Percentiles rank a stretch among this genome's conserved stretches.
Conservation (phyloP, 2,113 vertebrate genomes). For the Pteropus alecto region DNA sequence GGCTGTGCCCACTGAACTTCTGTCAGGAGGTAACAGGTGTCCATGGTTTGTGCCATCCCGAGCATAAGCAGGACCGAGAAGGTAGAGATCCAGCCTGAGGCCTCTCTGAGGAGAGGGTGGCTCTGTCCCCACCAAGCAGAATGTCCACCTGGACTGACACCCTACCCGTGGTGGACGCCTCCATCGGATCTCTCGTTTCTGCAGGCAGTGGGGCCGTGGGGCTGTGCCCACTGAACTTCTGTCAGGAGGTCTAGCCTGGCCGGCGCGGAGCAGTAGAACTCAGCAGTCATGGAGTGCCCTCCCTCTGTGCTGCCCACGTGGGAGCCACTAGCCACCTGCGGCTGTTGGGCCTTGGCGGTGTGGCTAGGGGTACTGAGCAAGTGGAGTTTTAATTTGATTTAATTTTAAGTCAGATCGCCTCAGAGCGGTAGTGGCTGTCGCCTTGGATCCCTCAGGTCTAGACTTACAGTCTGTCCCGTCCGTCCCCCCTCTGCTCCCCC, state of each 20-base stretch:
- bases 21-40: too few relatives aligned
- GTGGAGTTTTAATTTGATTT: neutral
- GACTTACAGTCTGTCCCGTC: neutral
- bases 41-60: rapidly evolving
- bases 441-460: neutral
- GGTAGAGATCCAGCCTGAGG: too few relatives aligned
- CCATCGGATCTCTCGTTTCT: neutral
- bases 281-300: neutral
- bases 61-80: neutral
- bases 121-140: too few relatives aligned
- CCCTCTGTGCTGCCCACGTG: rapidly evolving
- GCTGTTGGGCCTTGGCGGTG: neutral
- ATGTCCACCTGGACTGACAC: neutral
- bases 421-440: neutral
- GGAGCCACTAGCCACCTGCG: neutral
- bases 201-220: too few relatives aligned
- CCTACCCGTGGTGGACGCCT: neutral
- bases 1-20: too few relatives aligned
- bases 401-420: neutral
- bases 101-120: neutral
- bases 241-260: neutral
- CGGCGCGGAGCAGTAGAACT: rapidly evolving
- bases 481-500: neutral
- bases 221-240: too few relatives aligned
- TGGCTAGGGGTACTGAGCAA: neutral